phyloP scores from a whole-genome alignment of 1,140 invertebrate species.

The Bombus affinis region DNA sequence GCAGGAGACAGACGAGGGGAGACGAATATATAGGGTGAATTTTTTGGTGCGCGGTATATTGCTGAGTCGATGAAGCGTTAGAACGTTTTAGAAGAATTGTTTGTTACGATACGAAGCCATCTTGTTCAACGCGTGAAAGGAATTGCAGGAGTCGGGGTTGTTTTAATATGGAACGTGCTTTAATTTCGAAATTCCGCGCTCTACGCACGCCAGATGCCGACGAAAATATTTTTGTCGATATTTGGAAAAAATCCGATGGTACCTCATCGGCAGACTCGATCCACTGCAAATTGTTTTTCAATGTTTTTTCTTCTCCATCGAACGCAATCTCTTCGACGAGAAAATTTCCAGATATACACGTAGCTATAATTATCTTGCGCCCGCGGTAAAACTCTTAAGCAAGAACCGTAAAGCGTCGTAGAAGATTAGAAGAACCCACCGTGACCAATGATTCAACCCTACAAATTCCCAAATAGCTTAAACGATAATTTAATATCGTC shows the following conservation, averaged over 20 bases:
- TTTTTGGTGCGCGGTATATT: neutral
- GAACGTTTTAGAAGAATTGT: neutral
- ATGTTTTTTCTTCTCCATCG: neutral
- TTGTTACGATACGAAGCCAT: neutral
- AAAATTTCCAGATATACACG: neutral
- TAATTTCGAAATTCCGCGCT: conserved; percentile 42
- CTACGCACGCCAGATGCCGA: neutral
- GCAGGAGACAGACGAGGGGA: too few species aligned
- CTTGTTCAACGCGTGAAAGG: neutral
- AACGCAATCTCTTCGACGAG: neutral
- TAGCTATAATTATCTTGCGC: neutral
- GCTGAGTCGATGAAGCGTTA: neutral
- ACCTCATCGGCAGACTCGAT: conserved; percentile 1
- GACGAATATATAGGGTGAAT: neutral
- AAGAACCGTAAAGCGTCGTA: neutral
- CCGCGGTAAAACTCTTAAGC: neutral
- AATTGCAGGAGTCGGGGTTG: neutral
- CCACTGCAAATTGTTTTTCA: neutral
- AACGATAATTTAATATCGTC: neutral
- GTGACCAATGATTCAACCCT: neutral
- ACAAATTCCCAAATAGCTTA: neutral
- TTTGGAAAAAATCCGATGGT: conserved; percentile 58
- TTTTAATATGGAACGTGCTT: neutral
- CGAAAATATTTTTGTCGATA: conserved; percentile 19
- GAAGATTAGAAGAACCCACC: neutral